A percentile compares a stretch with the other conserved stretches of the same genome.
Conservation (phyloP, 2,888 invertebrate species). For the Orthonevra nobilis region DNA sequence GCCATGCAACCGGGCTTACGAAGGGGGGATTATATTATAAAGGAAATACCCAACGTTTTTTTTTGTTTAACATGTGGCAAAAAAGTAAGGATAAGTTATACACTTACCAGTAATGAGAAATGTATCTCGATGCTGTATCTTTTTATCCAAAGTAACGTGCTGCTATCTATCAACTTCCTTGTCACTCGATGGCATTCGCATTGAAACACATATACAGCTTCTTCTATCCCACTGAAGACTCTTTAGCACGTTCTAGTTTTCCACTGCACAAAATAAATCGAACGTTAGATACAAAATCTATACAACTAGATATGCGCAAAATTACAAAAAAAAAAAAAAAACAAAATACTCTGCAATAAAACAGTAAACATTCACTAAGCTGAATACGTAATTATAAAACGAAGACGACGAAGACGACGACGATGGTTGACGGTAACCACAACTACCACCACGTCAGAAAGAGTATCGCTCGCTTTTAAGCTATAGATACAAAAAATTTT, state of each 20-base stretch:
- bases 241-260: conserved; percentile 48
- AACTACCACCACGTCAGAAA: conserved; percentile 33
- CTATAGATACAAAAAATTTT: not conserved
- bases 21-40: conserved; percentile 36
- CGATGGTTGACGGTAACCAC: conserved; percentile 23
- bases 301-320: not conserved
- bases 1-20: not conserved
- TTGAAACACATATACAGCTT: conserved; percentile 17
- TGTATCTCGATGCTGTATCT: not conserved
- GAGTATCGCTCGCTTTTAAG: too few relatives aligned
- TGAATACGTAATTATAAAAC: conserved; percentile 52
- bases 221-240: conserved; percentile 29
- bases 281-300: conserved; percentile 27
- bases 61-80: conserved; percentile 28
- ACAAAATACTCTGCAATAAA: conserved; percentile 32
- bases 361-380: conserved; percentile 60
- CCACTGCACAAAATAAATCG: conserved; percentile 42
- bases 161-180: conserved; percentile 57
- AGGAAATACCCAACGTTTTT: conserved; percentile 23
- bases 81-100: not conserved
- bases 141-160: conserved; percentile 43
- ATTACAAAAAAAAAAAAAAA: not conserved
- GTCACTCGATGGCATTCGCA: conserved; percentile 52
- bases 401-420: conserved; percentile 23
- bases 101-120: conserved; percentile 48